Evolutionary conservation across 2,113 vertebrate genomes (phyloP), one percentile per base, ranked within the genome.

Genomic region (Apodemus speciosus): DNA sequence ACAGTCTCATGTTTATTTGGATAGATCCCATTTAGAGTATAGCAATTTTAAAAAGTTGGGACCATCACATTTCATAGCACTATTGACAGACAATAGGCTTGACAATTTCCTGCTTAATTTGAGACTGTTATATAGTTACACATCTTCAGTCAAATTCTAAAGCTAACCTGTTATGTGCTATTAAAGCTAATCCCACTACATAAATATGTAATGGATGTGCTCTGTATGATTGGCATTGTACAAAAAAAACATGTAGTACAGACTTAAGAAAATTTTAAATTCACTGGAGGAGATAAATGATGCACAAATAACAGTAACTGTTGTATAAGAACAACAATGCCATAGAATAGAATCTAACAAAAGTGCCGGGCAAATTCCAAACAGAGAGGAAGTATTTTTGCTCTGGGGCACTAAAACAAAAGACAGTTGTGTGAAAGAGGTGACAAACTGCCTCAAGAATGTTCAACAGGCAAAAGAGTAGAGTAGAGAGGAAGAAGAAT

Each of bases 231-330:
- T 89, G 21, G 2, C 8, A 88, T 0, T 80, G 23, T 75, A 62
- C 60, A 92, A 75, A 93, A 51, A 83, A 51, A 43, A 88, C 8
- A 85, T 46, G 58, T 64, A 95, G 46, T n/a, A 85, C 9, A 91
- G 14, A 3, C 64, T 79, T 90, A 32, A 69, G 73, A 21, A 90
- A 85, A 40, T 80, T 85, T 93, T 64, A 87, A 71, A 27, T 91
- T 87, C n/a, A 62, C 6, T 60, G 77, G 11, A 62, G 9, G 30
- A 94, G 27, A 90, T 77, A 84, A 81, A 6, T 79, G 18, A 83
- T 89, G 92, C 46, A 77, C 25, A 90, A 69, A 87, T 92, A 87
- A 85, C n/a, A 92, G n/a, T 90, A 93, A 87, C 40, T 15, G 32
- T 43, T 86, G 16, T 30, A 80, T 38, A 88, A 93, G n/a, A 95